phyloP scores from a whole-genome alignment of 2,113 vertebrate species.

The Cricetomys ansorgei region DNA sequence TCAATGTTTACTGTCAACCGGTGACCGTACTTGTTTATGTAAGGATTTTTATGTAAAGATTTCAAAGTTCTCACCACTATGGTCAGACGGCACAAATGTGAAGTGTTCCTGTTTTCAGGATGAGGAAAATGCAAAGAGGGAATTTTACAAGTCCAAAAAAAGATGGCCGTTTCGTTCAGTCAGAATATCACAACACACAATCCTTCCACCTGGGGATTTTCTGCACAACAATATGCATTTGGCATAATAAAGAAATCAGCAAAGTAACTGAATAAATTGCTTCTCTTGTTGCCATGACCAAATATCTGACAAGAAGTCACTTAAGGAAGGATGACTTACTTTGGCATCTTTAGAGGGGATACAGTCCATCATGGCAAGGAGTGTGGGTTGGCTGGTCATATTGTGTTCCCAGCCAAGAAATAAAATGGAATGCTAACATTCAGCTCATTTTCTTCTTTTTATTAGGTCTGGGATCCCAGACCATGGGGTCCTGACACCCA shows the following conservation, averaged over 20 bases:
- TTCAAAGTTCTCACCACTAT: slow-evolving; percentile 35
- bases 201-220: neutral
- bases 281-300: neutral
- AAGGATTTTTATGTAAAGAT: slow-evolving; percentile 50
- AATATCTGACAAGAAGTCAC: neutral
- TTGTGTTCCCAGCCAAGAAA: neutral
- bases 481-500: neutral
- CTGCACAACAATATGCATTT: neutral
- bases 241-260: neutral
- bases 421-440: neutral
- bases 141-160: slow-evolving; percentile 32
- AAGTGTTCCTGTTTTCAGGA: slow-evolving; percentile 43
- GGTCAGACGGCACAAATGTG: slow-evolving; percentile 38
- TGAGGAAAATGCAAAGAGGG: slow-evolving; percentile 51
- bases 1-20: slow-evolving; percentile 34
- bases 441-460: neutral
- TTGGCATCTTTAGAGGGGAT: neutral
- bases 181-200: neutral
- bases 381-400: neutral
- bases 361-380: no score
- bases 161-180: neutral
- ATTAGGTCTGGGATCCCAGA: neutral
- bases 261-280: neutral
- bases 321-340: neutral
- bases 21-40: slow-evolving; percentile 28